Conservation (phyloP, 2,113 vertebrate species). For the Cyprinodon variegatus region DNA sequence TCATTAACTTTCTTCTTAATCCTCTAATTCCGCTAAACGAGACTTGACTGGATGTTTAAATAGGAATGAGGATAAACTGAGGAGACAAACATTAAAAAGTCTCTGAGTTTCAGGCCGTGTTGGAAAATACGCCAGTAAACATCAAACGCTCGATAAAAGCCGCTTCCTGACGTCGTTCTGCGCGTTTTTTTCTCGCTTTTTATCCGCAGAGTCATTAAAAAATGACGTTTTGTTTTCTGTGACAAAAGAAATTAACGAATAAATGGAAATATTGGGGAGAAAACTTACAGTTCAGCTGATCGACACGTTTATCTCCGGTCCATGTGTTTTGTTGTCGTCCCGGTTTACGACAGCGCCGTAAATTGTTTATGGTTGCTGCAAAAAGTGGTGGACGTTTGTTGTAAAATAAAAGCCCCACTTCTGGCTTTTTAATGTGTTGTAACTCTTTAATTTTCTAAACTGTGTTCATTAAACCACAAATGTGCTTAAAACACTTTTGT, state of each 20-base stretch:
- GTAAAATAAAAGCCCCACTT: not conserved
- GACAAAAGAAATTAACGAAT: not conserved
- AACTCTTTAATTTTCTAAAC: no score
- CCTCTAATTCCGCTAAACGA: no score
- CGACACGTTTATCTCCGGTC: slow-evolving; percentile 9
- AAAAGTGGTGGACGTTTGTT: not conserved
- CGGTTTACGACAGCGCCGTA: slow-evolving; percentile 50
- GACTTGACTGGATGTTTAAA: no score
- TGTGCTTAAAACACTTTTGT: not conserved
- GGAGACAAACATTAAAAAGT: no score
- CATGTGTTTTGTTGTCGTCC: slow-evolving; percentile 38
- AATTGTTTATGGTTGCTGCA: slow-evolving; percentile 14
- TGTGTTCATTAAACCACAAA: no score
- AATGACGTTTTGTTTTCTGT: not conserved
- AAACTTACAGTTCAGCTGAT: slow-evolving; percentile 38
- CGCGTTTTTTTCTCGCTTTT: not conserved
- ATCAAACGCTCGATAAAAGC: no score
- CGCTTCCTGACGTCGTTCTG: not conserved
- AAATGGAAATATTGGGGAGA: rapidly evolving
- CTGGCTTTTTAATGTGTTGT: not conserved
- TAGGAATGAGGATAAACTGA: no score
- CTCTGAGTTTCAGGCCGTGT: no score
- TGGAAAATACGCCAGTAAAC: not conserved
- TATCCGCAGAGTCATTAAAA: not conserved
- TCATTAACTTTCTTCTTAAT: no score